Base-by-base conservation (phyloP, 2,888 invertebrate species). In the Caenorhabditis parvicauda region DNA sequence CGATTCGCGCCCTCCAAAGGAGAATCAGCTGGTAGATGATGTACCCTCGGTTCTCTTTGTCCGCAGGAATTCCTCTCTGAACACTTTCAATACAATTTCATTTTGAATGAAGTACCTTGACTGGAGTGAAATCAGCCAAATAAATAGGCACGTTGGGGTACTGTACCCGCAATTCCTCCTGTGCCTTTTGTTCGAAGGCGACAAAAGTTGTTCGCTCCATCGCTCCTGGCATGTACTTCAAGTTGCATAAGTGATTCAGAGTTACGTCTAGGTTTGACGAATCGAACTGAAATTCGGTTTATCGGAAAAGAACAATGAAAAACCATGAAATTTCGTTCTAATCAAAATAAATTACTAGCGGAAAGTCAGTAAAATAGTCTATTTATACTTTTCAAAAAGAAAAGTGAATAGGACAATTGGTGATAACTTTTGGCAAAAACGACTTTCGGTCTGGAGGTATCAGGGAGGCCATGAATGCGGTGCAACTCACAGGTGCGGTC, bases 241-340 rank as follows among this genome's bases (percentile, higher is more conserved):
- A 39, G 53, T 70, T 70, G 46, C 70, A 70, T 28, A 70, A 62
- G 43, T 67, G 67, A 25, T 70, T 70, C 19, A 64, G 28, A n/a
- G 65, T 62, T 1, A 67, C 55, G 22, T 70, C 64, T 25, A 64
- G 35, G 21, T 70, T 67, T 7, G 56, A 57, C n/a, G 54, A 54
- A 39, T 70, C 70, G 42, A 65, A 67, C 70, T 70, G 53, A 24
- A n/a, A n/a, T n/a, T n/a, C n/a, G n/a, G n/a, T n/a, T n/a, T n/a
- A n/a, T n/a, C n/a, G n/a, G n/a, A n/a, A n/a, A n/a, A n/a, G 54
- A 60, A 42, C 27, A 17, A 41, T 1, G 2, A 14, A 9, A 3
- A n/a, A 17, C 25, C 28, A 21, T 7, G 48, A 24, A 38, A 37
- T 9, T 21, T 25, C n/a, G n/a, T n/a, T n/a, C n/a, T n/a, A n/a